Evolutionary conservation across 2,888 invertebrate species (phyloP).

Genomic region (Malacosoma neustria): DNA sequence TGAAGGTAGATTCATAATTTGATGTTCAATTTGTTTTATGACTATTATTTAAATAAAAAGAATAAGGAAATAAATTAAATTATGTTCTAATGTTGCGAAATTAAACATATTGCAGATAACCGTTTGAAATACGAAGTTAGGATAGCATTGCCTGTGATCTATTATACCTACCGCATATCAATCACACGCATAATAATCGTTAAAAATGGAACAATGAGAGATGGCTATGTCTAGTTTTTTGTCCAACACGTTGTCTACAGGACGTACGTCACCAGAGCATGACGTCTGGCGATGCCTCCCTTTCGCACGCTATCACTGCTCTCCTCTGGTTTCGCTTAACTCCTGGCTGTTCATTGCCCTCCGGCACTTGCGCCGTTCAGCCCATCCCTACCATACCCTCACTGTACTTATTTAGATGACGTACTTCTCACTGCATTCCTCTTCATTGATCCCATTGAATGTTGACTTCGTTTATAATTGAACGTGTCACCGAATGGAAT

Average conservation of each 20-base stretch:
- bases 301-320: constrained; percentile 26
- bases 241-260: constrained; percentile 35
- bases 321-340: constrained; percentile 29
- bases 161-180: no score
- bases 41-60: no score
- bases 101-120: no score
- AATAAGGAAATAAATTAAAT: no score
- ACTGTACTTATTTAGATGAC: constrained; percentile 29
- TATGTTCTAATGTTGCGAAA: no score
- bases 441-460: neutral
- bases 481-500: no score
- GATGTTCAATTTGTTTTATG: no score
- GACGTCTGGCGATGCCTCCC: constrained; percentile 40
- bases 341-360: constrained; percentile 43
- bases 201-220: constrained; percentile 29
- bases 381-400: constrained; percentile 36
- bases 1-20: no score
- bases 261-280: constrained; percentile 55
- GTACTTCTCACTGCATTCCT: constrained; percentile 15
- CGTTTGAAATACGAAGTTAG: no score
- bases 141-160: no score
- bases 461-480: constrained; percentile 11
- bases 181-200: no score
- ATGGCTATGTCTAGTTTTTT: constrained; percentile 17
- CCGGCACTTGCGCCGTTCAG: constrained; percentile 19